Evolutionary conservation across 1,140 invertebrate species (phyloP), one percentile per base, ranked within the genome.

Genomic region (Drosophila gunungcola): DNA sequence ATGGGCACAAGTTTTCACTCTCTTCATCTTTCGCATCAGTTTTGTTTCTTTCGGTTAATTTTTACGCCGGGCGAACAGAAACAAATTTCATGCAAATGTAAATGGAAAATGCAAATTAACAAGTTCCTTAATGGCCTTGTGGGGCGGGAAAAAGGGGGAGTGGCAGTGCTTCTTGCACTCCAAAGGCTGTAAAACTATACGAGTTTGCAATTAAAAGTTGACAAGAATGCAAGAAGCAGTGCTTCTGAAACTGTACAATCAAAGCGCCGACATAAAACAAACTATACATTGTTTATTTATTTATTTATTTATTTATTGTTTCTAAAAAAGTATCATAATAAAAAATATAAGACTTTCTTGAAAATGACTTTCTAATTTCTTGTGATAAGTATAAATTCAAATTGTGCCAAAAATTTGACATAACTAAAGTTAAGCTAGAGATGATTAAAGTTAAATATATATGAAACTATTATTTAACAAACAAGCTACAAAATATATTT

Each of bases 71-170:
- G 36, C 58, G 46, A 68, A 68, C 32, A 52, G 64, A 53, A 68
- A 45, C 60, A 68, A 68, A 68, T 70, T 70, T 70, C 63, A 70
- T 55, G 42, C 67, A 69, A 70, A 70, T 67, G 62, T 52, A 75
- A 76, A 76, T 76, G 73, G 73, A 76, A 76, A 75, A 76, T 76
- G 73, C 72, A 75, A 76, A 77, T 77, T 77, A 77, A 75, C 72
- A 67, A 75, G 61, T 75, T 75, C 64, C 72, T 75, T 75, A 75
- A 75, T 75, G 72, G 73, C 41, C 48, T 74, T 64, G 43, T 53
- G 27, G 46, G 46, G 53, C 32, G 27, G 16, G 11, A 25, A 11
- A 21, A 6, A 4, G 12, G 4, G 12, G 11, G 10, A 32, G 46
- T 13, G 13, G 27, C 16, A 3, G 4, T 39, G 38, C 12, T 32